Percentiles rank a stretch among this genome's conserved stretches.
Conservation (phyloP, 2,113 vertebrate genomes). For the Tapirus terrestris region DNA sequence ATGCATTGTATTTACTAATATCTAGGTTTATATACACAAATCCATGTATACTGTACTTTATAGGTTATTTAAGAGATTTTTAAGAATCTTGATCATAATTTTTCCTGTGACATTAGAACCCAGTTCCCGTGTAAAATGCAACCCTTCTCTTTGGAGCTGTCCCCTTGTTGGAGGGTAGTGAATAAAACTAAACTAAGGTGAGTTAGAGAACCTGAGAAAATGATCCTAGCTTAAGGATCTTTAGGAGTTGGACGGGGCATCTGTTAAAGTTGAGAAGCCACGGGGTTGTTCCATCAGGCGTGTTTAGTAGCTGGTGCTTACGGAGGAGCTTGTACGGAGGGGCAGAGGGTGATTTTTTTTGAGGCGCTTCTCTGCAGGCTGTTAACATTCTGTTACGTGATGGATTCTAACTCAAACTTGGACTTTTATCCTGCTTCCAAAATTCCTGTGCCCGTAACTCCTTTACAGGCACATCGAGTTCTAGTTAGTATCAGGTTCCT, state of each 20-base stretch:
- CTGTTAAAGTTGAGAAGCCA: neutral
- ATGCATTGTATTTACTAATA: neutral
- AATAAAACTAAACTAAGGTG: neutral
- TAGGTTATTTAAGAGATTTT: neutral
- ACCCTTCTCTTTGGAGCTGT: neutral
- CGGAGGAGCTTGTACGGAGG: neutral
- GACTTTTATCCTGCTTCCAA: constrained; percentile 70
- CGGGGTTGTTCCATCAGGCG: neutral
- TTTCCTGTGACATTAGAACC: neutral
- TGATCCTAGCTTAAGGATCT: neutral
- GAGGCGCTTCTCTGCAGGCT: neutral
- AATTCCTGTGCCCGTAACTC: constrained; percentile 63
- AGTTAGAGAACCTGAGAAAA: neutral
- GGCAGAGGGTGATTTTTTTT: neutral
- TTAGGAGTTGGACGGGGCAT: neutral
- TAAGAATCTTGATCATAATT: neutral
- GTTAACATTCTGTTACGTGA: neutral
- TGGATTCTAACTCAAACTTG: constrained; percentile 34
- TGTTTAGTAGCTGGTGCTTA: neutral
- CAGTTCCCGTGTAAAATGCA: neutral
- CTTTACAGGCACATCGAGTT: constrained; percentile 69
- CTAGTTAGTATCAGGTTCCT: constrained; percentile 72
- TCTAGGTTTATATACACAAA: neutral
- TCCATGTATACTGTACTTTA: neutral
- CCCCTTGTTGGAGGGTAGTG: neutral